A percentile compares a stretch with the other conserved stretches of the same genome.
Conservation (phyloP, 2,113 vertebrate species). For the Malurus elegans region DNA sequence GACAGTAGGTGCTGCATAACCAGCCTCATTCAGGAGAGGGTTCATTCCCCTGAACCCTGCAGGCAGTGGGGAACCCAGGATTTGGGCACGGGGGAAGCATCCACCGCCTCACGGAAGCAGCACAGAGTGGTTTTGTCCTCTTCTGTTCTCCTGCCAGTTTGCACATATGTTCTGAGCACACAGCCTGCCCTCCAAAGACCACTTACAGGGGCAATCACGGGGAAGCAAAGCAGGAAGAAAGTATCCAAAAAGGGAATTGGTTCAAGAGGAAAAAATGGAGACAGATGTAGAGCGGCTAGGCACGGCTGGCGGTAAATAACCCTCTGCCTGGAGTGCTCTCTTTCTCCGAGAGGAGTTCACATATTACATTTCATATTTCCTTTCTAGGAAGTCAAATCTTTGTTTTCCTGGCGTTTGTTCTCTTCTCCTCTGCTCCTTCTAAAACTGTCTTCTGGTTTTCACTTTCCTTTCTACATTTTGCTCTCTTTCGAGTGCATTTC, state of each 20-base stretch:
- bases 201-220: slow-evolving; percentile 62
- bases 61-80: not conserved
- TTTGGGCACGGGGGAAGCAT: slow-evolving; percentile 42
- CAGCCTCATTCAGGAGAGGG: too few relatives aligned
- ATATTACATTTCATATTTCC: slow-evolving; percentile 42
- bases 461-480: not conserved
- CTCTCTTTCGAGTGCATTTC: not conserved
- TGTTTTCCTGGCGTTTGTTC: slow-evolving; percentile 26
- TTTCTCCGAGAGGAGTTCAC: slow-evolving; percentile 18
- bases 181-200: slow-evolving; percentile 63
- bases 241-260: slow-evolving; percentile 62
- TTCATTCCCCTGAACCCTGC: not conserved
- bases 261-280: slow-evolving; percentile 60
- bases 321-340: slow-evolving; percentile 48
- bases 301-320: slow-evolving; percentile 60
- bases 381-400: slow-evolving; percentile 37
- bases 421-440: not conserved
- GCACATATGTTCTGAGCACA: slow-evolving; percentile 61
- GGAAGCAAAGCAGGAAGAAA: slow-evolving; percentile 62
- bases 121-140: slow-evolving; percentile 62
- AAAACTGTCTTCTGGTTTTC: not conserved
- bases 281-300: slow-evolving; percentile 54
- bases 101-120: slow-evolving; percentile 45
- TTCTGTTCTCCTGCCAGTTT: slow-evolving; percentile 64
- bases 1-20: too few relatives aligned